Evolutionary conservation across 2,797 vertebrate genomes (phyloP).

Genomic region (Pseudopleuronectes americanus): DNA sequence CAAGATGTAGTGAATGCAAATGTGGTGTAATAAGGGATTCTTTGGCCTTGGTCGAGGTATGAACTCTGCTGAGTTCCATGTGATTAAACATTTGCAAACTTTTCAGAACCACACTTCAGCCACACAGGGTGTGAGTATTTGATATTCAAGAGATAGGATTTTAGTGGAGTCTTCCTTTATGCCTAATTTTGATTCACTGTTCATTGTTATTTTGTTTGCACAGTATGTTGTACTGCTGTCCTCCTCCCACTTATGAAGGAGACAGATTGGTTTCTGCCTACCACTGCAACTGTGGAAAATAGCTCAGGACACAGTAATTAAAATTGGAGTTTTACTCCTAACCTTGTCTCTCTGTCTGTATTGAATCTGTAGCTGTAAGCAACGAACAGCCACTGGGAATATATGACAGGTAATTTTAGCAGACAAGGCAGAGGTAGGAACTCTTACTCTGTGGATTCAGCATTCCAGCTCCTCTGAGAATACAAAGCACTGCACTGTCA

Average conservation of each 20-base stretch:
- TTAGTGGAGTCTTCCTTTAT: neutral
- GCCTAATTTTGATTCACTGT: conserved; percentile 7
- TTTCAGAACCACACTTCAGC: neutral
- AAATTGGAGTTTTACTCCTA: conserved; percentile 45
- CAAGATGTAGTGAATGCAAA: no score
- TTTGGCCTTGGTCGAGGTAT: no score
- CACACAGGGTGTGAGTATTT: neutral
- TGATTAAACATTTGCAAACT: neutral
- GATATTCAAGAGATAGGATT: neutral
- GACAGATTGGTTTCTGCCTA: conserved; percentile 50
- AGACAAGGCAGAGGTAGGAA: conserved; percentile 33
- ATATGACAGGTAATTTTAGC: conserved; percentile 55
- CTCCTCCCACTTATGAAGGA: conserved; percentile 12
- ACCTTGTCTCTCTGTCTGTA: conserved; percentile 43
- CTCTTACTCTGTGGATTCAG: conserved; percentile 57
- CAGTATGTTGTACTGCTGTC: conserved; percentile 6
- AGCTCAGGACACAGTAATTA: conserved; percentile 42
- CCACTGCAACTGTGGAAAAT: conserved; percentile 30
- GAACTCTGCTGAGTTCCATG: no score
- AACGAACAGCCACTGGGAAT: conserved; percentile 43
- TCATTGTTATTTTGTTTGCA: conserved; percentile 19
- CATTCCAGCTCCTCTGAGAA: conserved; percentile 30
- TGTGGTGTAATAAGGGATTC: no score
- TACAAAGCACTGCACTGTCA: conserved; percentile 21
- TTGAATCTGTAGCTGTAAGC: conserved; percentile 55